Conservation (phyloP, 2,888 invertebrate genomes). For the Abrostola triplasia region DNA sequence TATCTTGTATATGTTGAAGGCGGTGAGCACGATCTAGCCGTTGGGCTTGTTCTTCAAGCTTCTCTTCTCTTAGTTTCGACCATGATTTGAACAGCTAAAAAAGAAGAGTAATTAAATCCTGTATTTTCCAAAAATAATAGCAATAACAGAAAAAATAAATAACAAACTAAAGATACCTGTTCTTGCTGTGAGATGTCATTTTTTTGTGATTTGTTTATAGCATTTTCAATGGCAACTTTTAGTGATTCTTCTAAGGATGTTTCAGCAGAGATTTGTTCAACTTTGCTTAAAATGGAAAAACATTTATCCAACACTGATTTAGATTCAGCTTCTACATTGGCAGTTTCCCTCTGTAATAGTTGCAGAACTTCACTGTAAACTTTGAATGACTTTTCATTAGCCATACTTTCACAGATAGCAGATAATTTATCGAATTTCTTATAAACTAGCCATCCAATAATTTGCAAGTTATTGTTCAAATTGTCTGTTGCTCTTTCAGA, state of each 20-base stretch:
- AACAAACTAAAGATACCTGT: slow-evolving; percentile 70
- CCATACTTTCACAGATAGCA: slow-evolving; percentile 63
- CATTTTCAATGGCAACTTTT: slow-evolving; percentile 84
- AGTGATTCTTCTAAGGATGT: slow-evolving; percentile 81
- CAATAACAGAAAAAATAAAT: slow-evolving; percentile 53
- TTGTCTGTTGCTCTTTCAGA: slow-evolving; percentile 83
- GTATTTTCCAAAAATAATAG: background rate
- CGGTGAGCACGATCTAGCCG: slow-evolving; percentile 88
- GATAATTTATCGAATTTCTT: slow-evolving; percentile 89
- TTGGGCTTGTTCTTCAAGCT: slow-evolving; percentile 89
- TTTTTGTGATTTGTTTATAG: slow-evolving; percentile 86
- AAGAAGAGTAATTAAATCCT: slow-evolving; percentile 18
- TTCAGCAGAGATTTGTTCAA: slow-evolving; percentile 40
- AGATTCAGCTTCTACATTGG: slow-evolving; percentile 56
- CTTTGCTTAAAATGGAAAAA: slow-evolving; percentile 61
- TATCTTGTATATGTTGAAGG: slow-evolving; percentile 77
- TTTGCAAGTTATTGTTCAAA: slow-evolving; percentile 87
- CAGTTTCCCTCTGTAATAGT: slow-evolving; percentile 65
- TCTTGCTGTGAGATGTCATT: slow-evolving; percentile 89
- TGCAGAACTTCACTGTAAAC: slow-evolving; percentile 72
- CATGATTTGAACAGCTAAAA: slow-evolving; percentile 88
- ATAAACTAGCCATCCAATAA: slow-evolving; percentile 91
- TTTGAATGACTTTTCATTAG: slow-evolving; percentile 65
- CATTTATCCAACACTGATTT: slow-evolving; percentile 67
- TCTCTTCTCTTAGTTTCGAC: slow-evolving; percentile 87